Conservation (phyloP, 2,888 invertebrate genomes). For the Cephus pulcher region DNA sequence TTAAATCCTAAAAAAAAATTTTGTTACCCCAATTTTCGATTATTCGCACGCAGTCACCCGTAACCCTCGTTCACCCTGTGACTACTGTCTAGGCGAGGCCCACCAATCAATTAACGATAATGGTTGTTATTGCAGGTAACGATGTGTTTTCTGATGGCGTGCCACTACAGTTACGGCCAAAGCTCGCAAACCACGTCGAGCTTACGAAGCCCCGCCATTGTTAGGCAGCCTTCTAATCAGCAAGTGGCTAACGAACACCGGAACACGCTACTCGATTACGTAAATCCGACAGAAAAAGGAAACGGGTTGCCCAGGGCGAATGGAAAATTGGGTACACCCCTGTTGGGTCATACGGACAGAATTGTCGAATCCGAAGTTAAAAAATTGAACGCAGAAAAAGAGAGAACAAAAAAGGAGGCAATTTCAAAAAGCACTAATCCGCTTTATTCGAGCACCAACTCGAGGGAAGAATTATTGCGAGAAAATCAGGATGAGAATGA, state of each 20-base stretch:
- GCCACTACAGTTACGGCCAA: conserved; percentile 23
- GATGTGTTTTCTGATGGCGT: conserved; percentile 26
- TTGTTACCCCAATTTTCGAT: too few species aligned
- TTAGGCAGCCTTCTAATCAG: conserved; percentile 34
- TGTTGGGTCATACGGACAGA: too few species aligned
- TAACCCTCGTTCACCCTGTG: not conserved
- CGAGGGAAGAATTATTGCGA: too few species aligned
- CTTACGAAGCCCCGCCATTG: conserved; percentile 17
- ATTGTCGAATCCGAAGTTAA: too few species aligned
- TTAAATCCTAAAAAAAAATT: not conserved
- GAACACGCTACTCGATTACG: conserved; percentile 21
- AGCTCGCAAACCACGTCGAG: too few species aligned
- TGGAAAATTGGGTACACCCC: too few species aligned
- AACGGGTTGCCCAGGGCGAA: too few species aligned
- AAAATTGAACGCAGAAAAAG: too few species aligned
- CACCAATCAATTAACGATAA: conserved; percentile 29
- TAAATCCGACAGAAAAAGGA: conserved; percentile 25
- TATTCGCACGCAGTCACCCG: not conserved
- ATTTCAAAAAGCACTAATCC: too few species aligned
- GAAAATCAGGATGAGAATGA: too few species aligned
- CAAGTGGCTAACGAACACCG: conserved; percentile 32
- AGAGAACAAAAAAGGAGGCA: too few species aligned
- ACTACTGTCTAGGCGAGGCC: not conserved
- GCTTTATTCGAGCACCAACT: too few species aligned
- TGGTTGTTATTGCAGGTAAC: conserved; percentile 34